Conservation (phyloP, 2,797 vertebrate species). For the Protosalanx chinensis region DNA sequence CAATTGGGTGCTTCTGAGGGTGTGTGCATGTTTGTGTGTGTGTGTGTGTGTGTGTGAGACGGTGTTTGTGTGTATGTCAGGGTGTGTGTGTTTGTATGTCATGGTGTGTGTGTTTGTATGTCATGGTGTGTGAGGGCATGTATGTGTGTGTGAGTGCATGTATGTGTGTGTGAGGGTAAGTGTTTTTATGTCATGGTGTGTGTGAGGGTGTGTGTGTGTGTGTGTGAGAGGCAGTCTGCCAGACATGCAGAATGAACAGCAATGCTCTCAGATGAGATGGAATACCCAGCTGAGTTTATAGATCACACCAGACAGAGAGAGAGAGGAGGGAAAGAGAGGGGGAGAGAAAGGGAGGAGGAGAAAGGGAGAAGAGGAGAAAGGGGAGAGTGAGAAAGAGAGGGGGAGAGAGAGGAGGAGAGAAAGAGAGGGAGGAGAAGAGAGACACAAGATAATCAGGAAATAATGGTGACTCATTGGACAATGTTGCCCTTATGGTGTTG, state of each 20-base stretch:
- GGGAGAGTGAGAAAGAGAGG: no score
- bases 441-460: neutral
- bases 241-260: neutral
- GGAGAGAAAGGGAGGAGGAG: no score
- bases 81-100: constrained; percentile 53
- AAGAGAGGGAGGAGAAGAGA: no score
- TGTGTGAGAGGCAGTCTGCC: neutral
- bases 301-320: neutral
- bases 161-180: no score
- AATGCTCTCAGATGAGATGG: neutral
- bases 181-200: constrained; percentile 52
- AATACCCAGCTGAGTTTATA: neutral
- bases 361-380: no score
- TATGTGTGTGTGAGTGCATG: constrained; percentile 26
- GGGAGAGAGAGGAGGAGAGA: no score
- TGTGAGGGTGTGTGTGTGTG: constrained; percentile 13
- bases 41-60: constrained; percentile 53
- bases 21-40: constrained; percentile 52
- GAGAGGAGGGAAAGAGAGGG: neutral
- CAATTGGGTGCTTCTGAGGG: constrained; percentile 56
- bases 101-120: constrained; percentile 62
- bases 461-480: neutral
- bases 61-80: constrained; percentile 31
- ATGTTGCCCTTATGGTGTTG: neutral
- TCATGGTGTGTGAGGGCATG: neutral